These are phyloP conservation scores for Drosophila insularis DNA, from an alignment of 1,140 invertebrate species.

Conservation along the genomic window DNA sequence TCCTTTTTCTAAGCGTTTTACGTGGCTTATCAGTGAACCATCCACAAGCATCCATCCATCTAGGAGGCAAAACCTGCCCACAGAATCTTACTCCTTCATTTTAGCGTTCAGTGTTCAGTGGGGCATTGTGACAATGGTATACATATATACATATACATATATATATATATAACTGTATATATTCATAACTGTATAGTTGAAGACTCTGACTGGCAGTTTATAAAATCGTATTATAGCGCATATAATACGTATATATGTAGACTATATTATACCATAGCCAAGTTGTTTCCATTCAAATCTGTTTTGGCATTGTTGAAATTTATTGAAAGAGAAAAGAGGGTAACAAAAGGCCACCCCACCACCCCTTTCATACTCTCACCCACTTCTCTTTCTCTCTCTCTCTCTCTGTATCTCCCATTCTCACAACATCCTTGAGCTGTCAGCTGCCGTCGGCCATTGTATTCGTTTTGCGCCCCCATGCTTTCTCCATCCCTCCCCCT, in stretches of 20 bases:
- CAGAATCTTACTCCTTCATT: conserved; percentile 1
- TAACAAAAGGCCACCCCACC: conserved; percentile 16
- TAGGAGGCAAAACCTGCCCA: conserved; percentile 1
- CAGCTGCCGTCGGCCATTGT: conserved; percentile 31
- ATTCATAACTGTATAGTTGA: neutral
- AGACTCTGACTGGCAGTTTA: conserved; percentile 3
- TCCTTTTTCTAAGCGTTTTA: conserved; percentile 19
- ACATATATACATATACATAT: neutral
- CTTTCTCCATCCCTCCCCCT: neutral
- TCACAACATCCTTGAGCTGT: conserved; percentile 43
- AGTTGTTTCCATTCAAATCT: conserved; percentile 62
- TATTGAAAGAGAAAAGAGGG: conserved; percentile 41
- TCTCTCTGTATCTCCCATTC: neutral
- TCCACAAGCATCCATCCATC: neutral
- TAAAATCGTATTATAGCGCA: conserved; percentile 19
- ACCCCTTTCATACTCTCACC: neutral
- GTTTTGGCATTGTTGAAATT: conserved; percentile 59
- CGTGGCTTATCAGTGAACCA: conserved; percentile 22
- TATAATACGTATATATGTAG: neutral
- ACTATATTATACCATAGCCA: conserved; percentile 1
- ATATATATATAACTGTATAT: neutral
- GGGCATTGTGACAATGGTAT: conserved; percentile 12
- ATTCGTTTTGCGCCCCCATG: conserved; percentile 18
- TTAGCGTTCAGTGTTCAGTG: neutral
- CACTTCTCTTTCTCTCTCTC: neutral